These are phyloP conservation scores for Archips xylosteana DNA, from an alignment of 2,888 invertebrate species.

Conservation along the genomic window DNA sequence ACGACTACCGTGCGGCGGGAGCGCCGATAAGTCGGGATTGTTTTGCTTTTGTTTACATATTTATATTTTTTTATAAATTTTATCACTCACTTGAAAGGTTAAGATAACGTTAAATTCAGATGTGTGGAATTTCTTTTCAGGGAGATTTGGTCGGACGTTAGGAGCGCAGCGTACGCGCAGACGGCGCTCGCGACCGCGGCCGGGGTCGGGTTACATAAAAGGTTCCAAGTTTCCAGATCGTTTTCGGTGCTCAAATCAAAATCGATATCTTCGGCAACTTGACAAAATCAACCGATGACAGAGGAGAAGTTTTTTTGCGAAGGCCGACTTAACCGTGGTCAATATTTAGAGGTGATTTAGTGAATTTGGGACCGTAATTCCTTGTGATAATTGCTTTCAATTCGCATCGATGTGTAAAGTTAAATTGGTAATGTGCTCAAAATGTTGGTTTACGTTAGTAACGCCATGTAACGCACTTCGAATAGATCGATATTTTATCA, in stretches of 20 bases:
- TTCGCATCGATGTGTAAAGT: slow-evolving; percentile 54
- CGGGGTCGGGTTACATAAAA: slow-evolving; percentile 79
- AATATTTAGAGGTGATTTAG: slow-evolving; percentile 41
- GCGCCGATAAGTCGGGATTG: slow-evolving; percentile 61
- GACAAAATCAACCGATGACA: slow-evolving; percentile 75
- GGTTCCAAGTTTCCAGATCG: slow-evolving; percentile 70
- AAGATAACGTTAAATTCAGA: slow-evolving; percentile 40
- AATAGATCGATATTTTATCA: slow-evolving; percentile 66
- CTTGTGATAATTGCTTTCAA: slow-evolving; percentile 27
- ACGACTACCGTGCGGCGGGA: slow-evolving; percentile 72
- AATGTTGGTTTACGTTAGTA: slow-evolving; percentile 74
- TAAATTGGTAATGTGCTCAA: slow-evolving; percentile 55
- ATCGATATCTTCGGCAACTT: slow-evolving; percentile 76
- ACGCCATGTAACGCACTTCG: slow-evolving; percentile 65
- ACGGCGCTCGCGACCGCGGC: slow-evolving; percentile 62
- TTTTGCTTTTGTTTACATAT: slow-evolving; percentile 50
- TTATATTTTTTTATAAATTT: slow-evolving; percentile 41
- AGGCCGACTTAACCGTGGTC: slow-evolving; percentile 14
- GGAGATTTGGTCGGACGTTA: slow-evolving; percentile 54
- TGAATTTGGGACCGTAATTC: slow-evolving; percentile 59
- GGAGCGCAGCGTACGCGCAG: slow-evolving; percentile 56
- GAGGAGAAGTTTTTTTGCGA: slow-evolving; percentile 57
- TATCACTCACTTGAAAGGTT: slow-evolving; percentile 40
- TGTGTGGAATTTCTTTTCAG: slow-evolving; percentile 54
- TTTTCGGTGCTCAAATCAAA: slow-evolving; percentile 77